Base-by-base conservation (phyloP, 2,888 invertebrate genomes). In the Xiphydria camelus region DNA sequence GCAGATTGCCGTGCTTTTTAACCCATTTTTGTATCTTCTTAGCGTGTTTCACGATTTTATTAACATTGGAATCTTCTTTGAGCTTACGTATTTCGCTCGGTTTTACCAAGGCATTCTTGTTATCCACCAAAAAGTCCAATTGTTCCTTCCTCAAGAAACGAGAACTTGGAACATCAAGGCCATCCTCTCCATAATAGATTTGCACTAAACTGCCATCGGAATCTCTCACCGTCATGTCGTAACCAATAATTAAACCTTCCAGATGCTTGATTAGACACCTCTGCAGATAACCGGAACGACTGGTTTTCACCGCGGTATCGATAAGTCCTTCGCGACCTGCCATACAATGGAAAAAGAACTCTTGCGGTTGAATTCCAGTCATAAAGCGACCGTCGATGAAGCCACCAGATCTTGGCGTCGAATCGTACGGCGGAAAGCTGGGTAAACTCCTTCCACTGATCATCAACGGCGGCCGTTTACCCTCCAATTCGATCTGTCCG, bases 261-360 rank as follows among this genome's bases (percentile, higher is more conserved):
- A 99, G 79, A 79, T 98, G 96, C 76, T 99, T 99, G 45, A 99
- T 91, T 5, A 99, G 80, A 77, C 99, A 99, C 53, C 74, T 60
- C 39, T 74, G 74, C 43, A 99, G 80, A 75, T 99, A 99, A 59
- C 99, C 99, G 61, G 96, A 96, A 50, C 97, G 85, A 78, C 95
- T 96, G 1, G 99, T 99, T 80, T 99, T 99, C 0, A 99, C 98
- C 53, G 99, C 99, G 3, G 99, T 99, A 84, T 99, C 99, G 64
- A 99, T 94, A 41, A 99, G 83, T 81, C 99, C 94, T 83, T 99
- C 99, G 76, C 99, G 85, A 42, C 99, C 99, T 41, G 99, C 99
- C 98, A 99, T 99, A 70, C 98, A 98, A 82, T 99, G 98, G 78
- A 97, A 98, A 79, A 96, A 99, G 74, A 96, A 96, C 70, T 99